phyloP scores from a whole-genome alignment of 2,113 vertebrate genomes.

The Origma solitaria region DNA sequence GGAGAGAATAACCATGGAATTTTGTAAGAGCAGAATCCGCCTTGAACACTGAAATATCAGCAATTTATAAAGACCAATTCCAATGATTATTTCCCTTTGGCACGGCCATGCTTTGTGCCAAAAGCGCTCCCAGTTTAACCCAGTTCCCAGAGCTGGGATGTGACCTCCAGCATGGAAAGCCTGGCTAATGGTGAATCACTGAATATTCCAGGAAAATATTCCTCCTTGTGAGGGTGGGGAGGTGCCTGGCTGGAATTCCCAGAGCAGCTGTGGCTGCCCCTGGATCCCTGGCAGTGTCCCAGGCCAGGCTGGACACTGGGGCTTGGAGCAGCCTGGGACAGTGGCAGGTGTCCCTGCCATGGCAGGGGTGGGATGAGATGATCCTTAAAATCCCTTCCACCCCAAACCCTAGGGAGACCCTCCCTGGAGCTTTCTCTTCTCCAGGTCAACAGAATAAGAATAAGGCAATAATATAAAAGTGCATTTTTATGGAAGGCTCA shows the following conservation, averaged over 20 bases:
- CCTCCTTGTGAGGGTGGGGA: not conserved
- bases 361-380: not conserved
- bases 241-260: not conserved
- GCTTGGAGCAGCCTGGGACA: too few species aligned
- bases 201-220: not conserved
- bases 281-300: too few species aligned
- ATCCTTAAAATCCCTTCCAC: accelerated
- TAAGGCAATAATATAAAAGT: not conserved
- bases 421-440: not conserved
- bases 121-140: not conserved
- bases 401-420: not conserved
- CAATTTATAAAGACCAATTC: not conserved
- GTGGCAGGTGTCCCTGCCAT: not conserved
- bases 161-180: not conserved
- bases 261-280: not conserved
- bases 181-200: not conserved
- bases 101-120: not conserved
- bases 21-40: not conserved
- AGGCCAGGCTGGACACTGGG: too few species aligned
- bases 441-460: not conserved
- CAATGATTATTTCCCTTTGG: not conserved
- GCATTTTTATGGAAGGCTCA: not conserved
- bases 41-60: not conserved
- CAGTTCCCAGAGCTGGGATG: not conserved
- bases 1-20: not conserved